phyloP scores from a whole-genome alignment of 1,140 invertebrate genomes.

The Acromyrmex charruanus region DNA sequence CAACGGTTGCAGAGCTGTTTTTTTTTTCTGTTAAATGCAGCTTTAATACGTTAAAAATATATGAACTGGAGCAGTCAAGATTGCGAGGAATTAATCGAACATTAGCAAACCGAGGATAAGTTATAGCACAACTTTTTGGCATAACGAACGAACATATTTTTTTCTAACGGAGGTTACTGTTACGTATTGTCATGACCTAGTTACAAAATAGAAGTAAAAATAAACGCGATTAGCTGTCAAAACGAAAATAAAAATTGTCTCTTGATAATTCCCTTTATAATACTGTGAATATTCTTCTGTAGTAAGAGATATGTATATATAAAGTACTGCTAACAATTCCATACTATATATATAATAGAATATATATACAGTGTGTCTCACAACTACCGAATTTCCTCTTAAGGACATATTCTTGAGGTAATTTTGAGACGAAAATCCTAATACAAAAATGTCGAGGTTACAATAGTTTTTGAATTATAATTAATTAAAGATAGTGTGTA shows the following conservation, averaged over 20 bases:
- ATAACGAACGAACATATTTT: neutral
- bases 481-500: too few relatives aligned
- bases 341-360: too few relatives aligned
- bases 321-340: too few relatives aligned
- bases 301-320: too few relatives aligned
- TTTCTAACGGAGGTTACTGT: neutral
- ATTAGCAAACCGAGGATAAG: neutral
- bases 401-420: too few relatives aligned
- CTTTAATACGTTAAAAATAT: neutral
- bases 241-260: neutral
- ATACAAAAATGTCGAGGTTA: too few relatives aligned
- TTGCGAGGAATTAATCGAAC: neutral
- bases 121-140: neutral
- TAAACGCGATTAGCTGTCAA: constrained; percentile 6
- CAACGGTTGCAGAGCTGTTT: too few relatives aligned
- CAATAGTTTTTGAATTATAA: too few relatives aligned
- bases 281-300: neutral
- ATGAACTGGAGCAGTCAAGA: neutral
- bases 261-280: neutral
- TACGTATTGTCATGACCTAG: constrained; percentile 18
- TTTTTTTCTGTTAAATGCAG: too few relatives aligned
- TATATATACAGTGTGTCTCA: too few relatives aligned
- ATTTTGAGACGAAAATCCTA: too few relatives aligned
- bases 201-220: constrained; percentile 43
- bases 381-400: too few relatives aligned